Evolutionary conservation across 1,140 invertebrate species (phyloP).

Genomic region (Brachionus rubens): DNA sequence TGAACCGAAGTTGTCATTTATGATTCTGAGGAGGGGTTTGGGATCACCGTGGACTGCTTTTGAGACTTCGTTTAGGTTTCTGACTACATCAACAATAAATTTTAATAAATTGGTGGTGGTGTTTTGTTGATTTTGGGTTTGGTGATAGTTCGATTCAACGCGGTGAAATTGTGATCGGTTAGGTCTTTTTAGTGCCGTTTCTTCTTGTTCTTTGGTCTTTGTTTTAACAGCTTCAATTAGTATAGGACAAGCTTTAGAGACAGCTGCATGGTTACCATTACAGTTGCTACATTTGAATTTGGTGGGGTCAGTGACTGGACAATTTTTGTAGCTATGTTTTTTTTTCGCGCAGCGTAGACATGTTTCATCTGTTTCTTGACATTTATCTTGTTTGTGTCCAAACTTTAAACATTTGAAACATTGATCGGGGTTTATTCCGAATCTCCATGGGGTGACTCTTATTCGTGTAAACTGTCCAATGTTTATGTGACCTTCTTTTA

Average conservation of each 20-base stretch:
- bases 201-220: neutral
- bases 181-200: neutral
- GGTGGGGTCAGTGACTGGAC: too few species aligned
- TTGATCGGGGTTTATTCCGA: neutral
- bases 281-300: too few species aligned
- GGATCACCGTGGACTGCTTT: conserved; percentile 11
- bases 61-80: neutral
- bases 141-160: neutral
- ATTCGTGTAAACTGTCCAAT: neutral
- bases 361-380: neutral
- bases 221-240: too few species aligned
- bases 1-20: neutral
- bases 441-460: conserved; percentile 13
- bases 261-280: too few species aligned
- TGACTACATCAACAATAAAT: neutral
- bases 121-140: neutral
- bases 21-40: neutral
- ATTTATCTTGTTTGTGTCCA: neutral
- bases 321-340: too few species aligned
- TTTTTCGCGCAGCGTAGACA: too few species aligned
- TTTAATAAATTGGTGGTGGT: neutral
- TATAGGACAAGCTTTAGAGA: too few species aligned
- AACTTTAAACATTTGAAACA: conserved; percentile 13
- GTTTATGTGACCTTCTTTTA: neutral
- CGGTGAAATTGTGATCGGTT: neutral